Base-by-base conservation (phyloP, 1,140 invertebrate genomes). In the Argopecten irradians region DNA sequence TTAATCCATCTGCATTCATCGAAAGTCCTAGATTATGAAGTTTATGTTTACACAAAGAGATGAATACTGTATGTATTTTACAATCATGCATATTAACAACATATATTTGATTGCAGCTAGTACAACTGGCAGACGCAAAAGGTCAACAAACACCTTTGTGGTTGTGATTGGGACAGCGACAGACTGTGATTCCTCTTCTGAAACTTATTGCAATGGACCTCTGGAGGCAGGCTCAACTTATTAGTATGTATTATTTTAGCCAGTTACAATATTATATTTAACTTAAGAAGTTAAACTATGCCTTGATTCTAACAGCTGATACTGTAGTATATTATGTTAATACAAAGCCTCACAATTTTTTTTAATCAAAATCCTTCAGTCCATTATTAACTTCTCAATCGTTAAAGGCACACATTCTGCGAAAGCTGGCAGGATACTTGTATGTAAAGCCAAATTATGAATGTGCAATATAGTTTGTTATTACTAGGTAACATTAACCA, bases 131-230 rank as follows among this genome's bases (percentile, higher is more conserved):
- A 39, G 41, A 86, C 35, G 85, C 28, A 86, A 43, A 22, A 86
- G 35, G 8, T 5, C 35, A 34, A 43, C 35, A 7, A 71, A 71
- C 1, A 39, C 35, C n/a, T 41, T 86, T 41, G 33, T 34, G 35
- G 36, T 43, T 14, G 14, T n/a, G 22, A 39, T 88, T 34, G 87
- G 87, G n/a, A 43, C 34, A 34, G 87, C 41, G 13, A 84, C 28
- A 83, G 22, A 46, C 0, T 84, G 82, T 88, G 41, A 34, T 14
- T 22, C 83, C 7, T 32, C 32, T 39, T 11, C 43, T 13, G 86
- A 87, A 9, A 84, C 36, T 33, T 88, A 88, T 82, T 88, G 87
- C 36, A 88, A 88, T 84, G 87, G 87, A 88, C 87, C 87, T 84
- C 83, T 88, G 34, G 22, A 39, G 14, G 33, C 87, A 34, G 87